Evolutionary conservation across 2,888 invertebrate species (phyloP).

Genomic region (Callyntrura sp.): DNA sequence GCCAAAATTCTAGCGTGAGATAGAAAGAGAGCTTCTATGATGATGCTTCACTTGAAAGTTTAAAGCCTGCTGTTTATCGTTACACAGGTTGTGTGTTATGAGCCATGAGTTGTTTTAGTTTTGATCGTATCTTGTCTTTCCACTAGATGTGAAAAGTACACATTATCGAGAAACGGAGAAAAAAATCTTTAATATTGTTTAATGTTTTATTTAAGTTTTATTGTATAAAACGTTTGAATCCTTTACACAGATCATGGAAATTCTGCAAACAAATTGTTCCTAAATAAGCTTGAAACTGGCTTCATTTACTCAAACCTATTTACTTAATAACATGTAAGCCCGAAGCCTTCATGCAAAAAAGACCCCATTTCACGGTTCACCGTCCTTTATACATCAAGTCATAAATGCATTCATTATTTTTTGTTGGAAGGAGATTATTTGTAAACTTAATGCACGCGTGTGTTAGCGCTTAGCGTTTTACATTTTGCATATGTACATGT

Average conservation of each 20-base stretch:
- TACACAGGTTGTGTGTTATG: slow-evolving; percentile 19
- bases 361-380: neutral
- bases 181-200: neutral
- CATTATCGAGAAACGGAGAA: neutral
- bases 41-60: neutral
- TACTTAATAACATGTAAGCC: slow-evolving; percentile 7
- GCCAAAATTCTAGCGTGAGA: neutral
- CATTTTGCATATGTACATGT: neutral
- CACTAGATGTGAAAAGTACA: slow-evolving; percentile 11
- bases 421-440: no score
- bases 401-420: neutral
- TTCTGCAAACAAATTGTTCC: neutral
- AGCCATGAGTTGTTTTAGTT: neutral
- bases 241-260: slow-evolving; percentile 54
- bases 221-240: neutral
- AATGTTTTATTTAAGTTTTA: neutral
- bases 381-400: slow-evolving; percentile 12
- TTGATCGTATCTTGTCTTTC: slow-evolving; percentile 32
- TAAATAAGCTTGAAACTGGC: slow-evolving; percentile 33
- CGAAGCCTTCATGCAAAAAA: neutral
- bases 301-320: slow-evolving; percentile 22
- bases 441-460: no score
- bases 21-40: neutral
- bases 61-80: neutral
- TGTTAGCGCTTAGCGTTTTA: neutral